Evolutionary conservation across 2,113 vertebrate genomes (phyloP), one percentile per base, ranked within the genome.

Genomic region (Ceratotherium simum): DNA sequence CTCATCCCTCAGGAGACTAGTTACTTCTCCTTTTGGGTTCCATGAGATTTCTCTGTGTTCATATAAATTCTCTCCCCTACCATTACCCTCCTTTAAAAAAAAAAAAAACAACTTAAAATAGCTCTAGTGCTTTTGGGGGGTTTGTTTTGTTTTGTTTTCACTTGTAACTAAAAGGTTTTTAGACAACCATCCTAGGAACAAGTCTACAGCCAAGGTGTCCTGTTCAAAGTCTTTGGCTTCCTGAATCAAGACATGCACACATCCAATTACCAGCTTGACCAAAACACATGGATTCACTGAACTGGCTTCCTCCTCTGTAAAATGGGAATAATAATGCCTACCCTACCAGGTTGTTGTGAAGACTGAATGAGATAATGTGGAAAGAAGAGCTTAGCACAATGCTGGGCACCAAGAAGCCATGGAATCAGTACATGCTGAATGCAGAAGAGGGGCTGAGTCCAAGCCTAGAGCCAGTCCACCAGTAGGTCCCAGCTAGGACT

Each of bases 1-100:
- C 87, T 84, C 92, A 54, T 81, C 39, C 84, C 97, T 98, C 97
- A 70, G 27, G 95, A 98, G 96, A 94, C 94, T 88, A 96, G 98
- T 97, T 97, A 98, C 75, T 92, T 90, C 91, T 95, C 39, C 65
- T 94, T 70, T 76, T n/a, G 5, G 62, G 92, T 94, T 95, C 82
- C 51, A 48, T 73, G 97, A 95, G 95, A 96, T 88, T 83, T 95
- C 82, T 95, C 48, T 58, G 46, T 84, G 84, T 94, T 96, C 87
- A 33, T 64, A 21, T 78, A 82, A 82, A 95, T 93, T 85, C 62
- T 91, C 69, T 90, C 83, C 31, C 67, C 36, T 27, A 65, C n/a
- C 36, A n/a, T 58, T 56, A 80, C 48, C 62, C 17, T 75, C 14
- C 33, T 46, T 54, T 39, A 62, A 16, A 6, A 29, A 42, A 36